phyloP scores from a whole-genome alignment of 1,140 invertebrate genomes.

The Drosophila rhopaloa region DNA sequence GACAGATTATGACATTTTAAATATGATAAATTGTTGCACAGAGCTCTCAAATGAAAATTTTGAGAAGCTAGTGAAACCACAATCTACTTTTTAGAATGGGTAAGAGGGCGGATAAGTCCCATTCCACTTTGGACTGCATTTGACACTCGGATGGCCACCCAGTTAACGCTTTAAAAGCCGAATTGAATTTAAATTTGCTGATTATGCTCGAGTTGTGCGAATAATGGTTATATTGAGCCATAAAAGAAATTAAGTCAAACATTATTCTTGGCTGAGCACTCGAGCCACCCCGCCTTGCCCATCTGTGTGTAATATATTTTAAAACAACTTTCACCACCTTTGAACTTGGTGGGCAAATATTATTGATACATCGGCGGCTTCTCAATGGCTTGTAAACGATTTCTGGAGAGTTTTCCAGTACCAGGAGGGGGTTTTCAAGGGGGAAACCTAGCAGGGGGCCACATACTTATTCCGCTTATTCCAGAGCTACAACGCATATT shows the following conservation, averaged over 20 bases:
- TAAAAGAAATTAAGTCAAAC: slow-evolving; percentile 82
- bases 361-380: slow-evolving; percentile 80
- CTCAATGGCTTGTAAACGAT: slow-evolving; percentile 78
- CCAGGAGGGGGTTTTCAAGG: slow-evolving; percentile 19
- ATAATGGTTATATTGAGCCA: slow-evolving; percentile 81
- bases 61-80: slow-evolving; percentile 38
- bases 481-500: slow-evolving; percentile 66
- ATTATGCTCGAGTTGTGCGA: slow-evolving; percentile 73
- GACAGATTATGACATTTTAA: slow-evolving; percentile 65
- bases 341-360: slow-evolving; percentile 65
- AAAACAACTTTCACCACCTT: slow-evolving; percentile 77
- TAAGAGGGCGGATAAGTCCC: slow-evolving; percentile 16
- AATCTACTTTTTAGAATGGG: background rate
- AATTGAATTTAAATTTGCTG: slow-evolving; percentile 83
- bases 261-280: slow-evolving; percentile 59
- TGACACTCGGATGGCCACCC: slow-evolving; percentile 57
- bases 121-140: slow-evolving; percentile 28
- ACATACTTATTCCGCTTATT: slow-evolving; percentile 30
- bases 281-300: slow-evolving; percentile 2
- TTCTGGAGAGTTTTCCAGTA: slow-evolving; percentile 49
- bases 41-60: slow-evolving; percentile 48
- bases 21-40: slow-evolving; percentile 75
- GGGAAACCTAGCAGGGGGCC: slow-evolving; percentile 45
- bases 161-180: slow-evolving; percentile 42
- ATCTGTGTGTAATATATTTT: slow-evolving; percentile 28